These are phyloP conservation scores for Drosophila birchii DNA, from an alignment of 2,888 invertebrate species.

Conservation along the genomic window DNA sequence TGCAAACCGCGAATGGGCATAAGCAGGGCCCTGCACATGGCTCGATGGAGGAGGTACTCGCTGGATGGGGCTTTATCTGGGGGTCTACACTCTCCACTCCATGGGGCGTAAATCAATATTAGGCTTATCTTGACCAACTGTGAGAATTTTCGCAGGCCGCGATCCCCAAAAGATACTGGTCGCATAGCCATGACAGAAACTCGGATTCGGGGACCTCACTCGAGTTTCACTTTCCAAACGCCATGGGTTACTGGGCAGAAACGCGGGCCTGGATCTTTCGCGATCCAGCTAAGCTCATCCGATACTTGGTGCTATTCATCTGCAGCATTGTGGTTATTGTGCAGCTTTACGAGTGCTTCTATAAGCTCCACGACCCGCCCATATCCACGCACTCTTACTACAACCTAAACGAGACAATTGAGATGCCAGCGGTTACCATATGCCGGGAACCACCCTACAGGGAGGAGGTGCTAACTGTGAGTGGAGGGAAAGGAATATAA, in stretches of 20 bases:
- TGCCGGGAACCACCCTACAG: conserved; percentile 89
- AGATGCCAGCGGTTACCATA: conserved; percentile 89
- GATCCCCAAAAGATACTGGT: conserved; percentile 16
- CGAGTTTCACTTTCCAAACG: conserved; percentile 52
- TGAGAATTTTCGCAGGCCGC: conserved; percentile 64
- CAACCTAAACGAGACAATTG: conserved; percentile 88
- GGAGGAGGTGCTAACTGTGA: conserved; percentile 86
- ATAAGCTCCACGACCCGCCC: conserved; percentile 87
- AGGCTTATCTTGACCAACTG: conserved; percentile 66
- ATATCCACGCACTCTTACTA: conserved; percentile 89
- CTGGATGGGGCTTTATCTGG: conserved; percentile 19
- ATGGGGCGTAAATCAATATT: conserved; percentile 71
- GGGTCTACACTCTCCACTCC: conserved; percentile 23
- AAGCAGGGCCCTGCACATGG: conserved; percentile 21
- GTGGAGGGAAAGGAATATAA: conserved; percentile 53
- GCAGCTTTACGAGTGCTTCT: conserved; percentile 87
- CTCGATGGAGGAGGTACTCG: conserved; percentile 5
- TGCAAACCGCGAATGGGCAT: conserved; percentile 33
- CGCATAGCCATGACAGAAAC: conserved; percentile 39
- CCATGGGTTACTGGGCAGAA: conserved; percentile 82
- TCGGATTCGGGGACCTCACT: conserved; percentile 52
- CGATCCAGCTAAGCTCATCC: conserved; percentile 86
- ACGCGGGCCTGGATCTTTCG: conserved; percentile 80
- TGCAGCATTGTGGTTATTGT: conserved; percentile 87
- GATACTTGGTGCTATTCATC: conserved; percentile 86